Evolutionary conservation across 2,797 vertebrate genomes (phyloP).

Genomic region (Brachyrhaphis roseni): DNA sequence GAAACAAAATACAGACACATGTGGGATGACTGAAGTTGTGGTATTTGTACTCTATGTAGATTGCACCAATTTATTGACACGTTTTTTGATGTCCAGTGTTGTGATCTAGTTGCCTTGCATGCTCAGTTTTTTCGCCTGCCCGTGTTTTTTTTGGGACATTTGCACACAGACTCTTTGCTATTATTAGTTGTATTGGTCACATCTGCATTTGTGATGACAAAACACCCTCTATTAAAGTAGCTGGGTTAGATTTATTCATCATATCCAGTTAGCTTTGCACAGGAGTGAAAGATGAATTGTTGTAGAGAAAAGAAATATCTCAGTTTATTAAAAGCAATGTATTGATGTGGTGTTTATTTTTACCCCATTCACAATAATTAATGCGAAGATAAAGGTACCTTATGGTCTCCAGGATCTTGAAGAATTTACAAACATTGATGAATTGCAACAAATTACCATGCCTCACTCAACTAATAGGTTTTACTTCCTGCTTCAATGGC

Average conservation of each 20-base stretch:
- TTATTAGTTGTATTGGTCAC: background rate
- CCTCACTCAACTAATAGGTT: background rate
- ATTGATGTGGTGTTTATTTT: background rate
- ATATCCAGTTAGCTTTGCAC: background rate
- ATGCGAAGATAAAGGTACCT: background rate
- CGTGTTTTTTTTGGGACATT: background rate
- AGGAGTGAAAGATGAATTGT: background rate
- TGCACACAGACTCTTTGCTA: background rate
- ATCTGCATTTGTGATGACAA: background rate
- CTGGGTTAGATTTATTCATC: background rate
- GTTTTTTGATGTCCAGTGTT: background rate
- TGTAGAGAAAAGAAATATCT: background rate
- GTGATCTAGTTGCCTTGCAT: background rate
- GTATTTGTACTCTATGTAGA: constrained; percentile 1
- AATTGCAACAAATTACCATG: background rate
- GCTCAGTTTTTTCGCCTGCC: background rate
- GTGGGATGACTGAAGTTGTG: background rate
- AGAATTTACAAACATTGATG: background rate
- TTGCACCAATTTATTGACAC: constrained; percentile 17
- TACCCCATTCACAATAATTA: background rate
- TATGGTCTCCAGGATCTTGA: background rate
- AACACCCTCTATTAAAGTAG: background rate
- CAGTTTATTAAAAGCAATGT: background rate
- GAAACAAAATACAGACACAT: background rate
- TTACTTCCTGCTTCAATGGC: background rate